Conservation (phyloP, 1,140 invertebrate genomes). For the Rhopalosiphum padi region DNA sequence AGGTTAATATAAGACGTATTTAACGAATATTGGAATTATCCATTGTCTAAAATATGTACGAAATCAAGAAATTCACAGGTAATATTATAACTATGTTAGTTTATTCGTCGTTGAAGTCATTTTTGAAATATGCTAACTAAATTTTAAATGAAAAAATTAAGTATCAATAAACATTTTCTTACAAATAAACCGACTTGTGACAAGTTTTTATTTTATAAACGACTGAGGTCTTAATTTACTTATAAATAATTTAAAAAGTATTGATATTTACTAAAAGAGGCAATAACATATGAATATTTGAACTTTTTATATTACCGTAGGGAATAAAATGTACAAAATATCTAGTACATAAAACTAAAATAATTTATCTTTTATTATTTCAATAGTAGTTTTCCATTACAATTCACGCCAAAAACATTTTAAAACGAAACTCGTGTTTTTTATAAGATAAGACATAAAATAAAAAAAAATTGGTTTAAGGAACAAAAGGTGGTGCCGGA, state of each 20-base stretch:
- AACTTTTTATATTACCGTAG: background rate
- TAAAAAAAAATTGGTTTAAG: constrained; percentile 3
- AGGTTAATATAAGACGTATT: background rate
- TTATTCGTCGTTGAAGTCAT: background rate
- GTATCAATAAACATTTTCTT: background rate
- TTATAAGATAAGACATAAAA: constrained; percentile 18
- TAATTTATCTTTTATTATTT: constrained; percentile 16
- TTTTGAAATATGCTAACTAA: background rate
- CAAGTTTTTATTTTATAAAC: background rate
- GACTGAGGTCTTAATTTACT: background rate
- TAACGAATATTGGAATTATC: background rate
- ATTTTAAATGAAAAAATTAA: background rate
- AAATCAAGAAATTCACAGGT: background rate
- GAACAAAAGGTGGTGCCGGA: background rate
- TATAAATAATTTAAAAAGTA: background rate
- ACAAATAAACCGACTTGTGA: background rate
- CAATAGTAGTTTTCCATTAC: background rate
- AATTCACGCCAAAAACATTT: constrained; percentile 8
- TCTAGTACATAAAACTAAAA: background rate
- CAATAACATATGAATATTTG: background rate
- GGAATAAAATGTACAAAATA: background rate
- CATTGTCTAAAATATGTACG: background rate
- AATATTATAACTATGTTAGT: background rate
- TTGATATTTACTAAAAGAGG: constrained; percentile 15
- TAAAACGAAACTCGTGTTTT: constrained; percentile 12